A percentile compares a stretch with the other conserved stretches of the same genome.
Conservation (phyloP, 1,140 invertebrate species). For the Euschistus heros region DNA sequence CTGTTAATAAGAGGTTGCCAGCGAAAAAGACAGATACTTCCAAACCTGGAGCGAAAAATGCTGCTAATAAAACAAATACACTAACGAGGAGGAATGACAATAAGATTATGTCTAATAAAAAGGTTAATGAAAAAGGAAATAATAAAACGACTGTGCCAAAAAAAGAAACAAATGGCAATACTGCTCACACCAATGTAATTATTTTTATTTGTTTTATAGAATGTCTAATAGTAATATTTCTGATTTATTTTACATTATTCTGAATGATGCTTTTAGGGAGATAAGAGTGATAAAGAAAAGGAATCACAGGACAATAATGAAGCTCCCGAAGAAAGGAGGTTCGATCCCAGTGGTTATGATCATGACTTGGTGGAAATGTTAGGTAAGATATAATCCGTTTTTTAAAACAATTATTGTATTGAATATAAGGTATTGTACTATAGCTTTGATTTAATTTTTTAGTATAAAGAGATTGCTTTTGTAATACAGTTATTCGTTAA, state of each 20-base stretch:
- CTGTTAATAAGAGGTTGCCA: constrained; percentile 24
- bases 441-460: too few relatives aligned
- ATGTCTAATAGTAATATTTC: neutral
- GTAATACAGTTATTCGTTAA: too few relatives aligned
- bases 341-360: constrained; percentile 83
- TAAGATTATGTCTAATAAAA: constrained; percentile 37
- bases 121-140: constrained; percentile 47
- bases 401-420: too few relatives aligned
- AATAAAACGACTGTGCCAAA: constrained; percentile 33
- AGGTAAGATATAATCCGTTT: constrained; percentile 44
- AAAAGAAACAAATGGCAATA: constrained; percentile 15
- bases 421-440: too few relatives aligned
- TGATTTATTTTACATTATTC: constrained; percentile 9
- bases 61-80: constrained; percentile 19
- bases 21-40: constrained; percentile 25
- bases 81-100: constrained; percentile 34
- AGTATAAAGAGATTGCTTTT: too few relatives aligned
- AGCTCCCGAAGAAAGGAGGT: constrained; percentile 67
- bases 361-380: constrained; percentile 89
- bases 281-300: constrained; percentile 53
- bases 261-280: constrained; percentile 32
- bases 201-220: neutral
- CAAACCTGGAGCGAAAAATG: constrained; percentile 19
- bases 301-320: constrained; percentile 48
- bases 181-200: constrained; percentile 5